These are phyloP conservation scores for Andrena trimmerana DNA, from an alignment of 2,888 invertebrate genomes.

Conservation along the genomic window DNA sequence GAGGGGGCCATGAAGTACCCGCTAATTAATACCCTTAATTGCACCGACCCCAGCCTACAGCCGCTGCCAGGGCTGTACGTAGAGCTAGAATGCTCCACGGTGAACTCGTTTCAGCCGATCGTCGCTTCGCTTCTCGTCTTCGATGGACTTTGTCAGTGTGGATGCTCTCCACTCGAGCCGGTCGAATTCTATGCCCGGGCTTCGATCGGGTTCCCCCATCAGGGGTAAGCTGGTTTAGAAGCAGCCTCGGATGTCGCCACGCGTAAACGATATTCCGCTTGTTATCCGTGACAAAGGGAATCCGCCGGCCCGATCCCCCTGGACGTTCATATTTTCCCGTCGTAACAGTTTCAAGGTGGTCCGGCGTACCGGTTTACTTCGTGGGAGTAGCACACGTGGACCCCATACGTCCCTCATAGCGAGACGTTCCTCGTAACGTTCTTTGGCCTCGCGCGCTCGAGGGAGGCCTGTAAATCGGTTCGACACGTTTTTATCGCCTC, in stretches of 20 bases:
- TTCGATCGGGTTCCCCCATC: slow-evolving; percentile 50
- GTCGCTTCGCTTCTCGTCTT: slow-evolving; percentile 66
- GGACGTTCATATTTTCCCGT: too few species aligned
- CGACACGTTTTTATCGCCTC: slow-evolving; percentile 67
- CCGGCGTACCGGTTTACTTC: too few species aligned
- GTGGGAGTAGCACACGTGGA: not conserved
- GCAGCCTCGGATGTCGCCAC: slow-evolving; percentile 1
- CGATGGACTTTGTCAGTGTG: slow-evolving; percentile 48
- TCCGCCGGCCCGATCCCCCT: not conserved
- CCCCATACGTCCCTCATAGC: slow-evolving; percentile 6
- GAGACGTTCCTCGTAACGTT: slow-evolving; percentile 19
- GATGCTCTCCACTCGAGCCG: slow-evolving; percentile 54
- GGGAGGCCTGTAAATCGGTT: slow-evolving; percentile 61
- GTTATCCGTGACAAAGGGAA: not conserved
- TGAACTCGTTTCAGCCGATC: slow-evolving; percentile 69
- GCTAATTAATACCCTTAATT: slow-evolving; percentile 85
- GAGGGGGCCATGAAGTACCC: slow-evolving; percentile 80
- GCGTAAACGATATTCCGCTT: slow-evolving; percentile 13
- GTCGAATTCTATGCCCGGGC: slow-evolving; percentile 49
- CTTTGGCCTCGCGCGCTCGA: slow-evolving; percentile 2
- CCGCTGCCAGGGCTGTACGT: slow-evolving; percentile 75
- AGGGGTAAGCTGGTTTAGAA: slow-evolving; percentile 37
- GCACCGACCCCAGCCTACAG: slow-evolving; percentile 79
- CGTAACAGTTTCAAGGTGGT: too few species aligned
- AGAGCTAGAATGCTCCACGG: slow-evolving; percentile 57